Evolutionary conservation across 1,140 invertebrate genomes (phyloP), one percentile per base, ranked within the genome.

Genomic region (Drosophila rufa): DNA sequence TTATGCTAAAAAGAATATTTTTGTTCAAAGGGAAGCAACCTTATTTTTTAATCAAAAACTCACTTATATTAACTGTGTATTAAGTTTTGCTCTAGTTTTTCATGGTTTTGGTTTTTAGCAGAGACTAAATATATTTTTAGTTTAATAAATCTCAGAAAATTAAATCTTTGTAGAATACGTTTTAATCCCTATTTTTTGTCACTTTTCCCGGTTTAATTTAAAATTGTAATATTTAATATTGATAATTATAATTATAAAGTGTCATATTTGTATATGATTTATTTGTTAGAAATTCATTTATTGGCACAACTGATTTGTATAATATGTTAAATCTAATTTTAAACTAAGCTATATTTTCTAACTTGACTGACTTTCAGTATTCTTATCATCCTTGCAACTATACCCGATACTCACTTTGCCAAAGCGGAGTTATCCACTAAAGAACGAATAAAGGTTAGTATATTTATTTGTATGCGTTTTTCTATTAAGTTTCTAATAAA

Each of bases 401-500:
- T 91, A 68, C 33, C 47, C 30, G 53, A 73, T 22, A 22, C 59
- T 22, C 58, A 45, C 48, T 77, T 77, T 6, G 40, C 80, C 36
- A 51, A 67, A 9, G 71, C 86, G 17, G 82, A 90, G 42, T 50
- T 50, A 76, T 79, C 85, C 50, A 91, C 85, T 25, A 56, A 69
- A 53, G 85, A 90, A 46, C 71, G 86, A 51, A 90, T 90, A 19
- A 90, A 73, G 79, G 85, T 86, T 64, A 57, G 80, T 55, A 15
- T 5, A 36, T 4, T 8, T 38, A 22, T 25, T 27, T 17, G 0
- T 12, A 33, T 8, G 30, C 8, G 30, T 9, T 33, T 33, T 33
- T 9, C 30, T 3, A 40, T 57, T 57, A 25, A 15, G 7, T 9
- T 43, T 43, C 42, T 4, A 55, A 4, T 22, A 15, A 9, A 15